phyloP scores from a whole-genome alignment of 2,797 vertebrate genomes.

The Coregonus ussuriensis region DNA sequence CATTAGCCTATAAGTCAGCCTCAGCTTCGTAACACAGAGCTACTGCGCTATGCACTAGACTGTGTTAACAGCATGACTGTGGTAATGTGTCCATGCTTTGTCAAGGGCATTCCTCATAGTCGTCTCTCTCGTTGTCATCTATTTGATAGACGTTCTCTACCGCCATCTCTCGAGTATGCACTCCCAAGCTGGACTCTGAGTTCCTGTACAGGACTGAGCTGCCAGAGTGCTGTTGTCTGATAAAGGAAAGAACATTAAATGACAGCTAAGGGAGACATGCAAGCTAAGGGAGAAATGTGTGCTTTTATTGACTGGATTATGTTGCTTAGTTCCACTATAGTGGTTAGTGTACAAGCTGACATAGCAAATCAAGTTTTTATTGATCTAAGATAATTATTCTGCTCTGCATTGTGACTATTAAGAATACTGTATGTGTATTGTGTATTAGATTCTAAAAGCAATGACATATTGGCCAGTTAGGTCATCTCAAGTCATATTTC shows the following conservation, averaged over 20 bases:
- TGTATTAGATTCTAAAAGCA: not conserved
- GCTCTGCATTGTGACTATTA: not conserved
- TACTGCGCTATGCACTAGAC: not conserved
- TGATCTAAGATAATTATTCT: not conserved
- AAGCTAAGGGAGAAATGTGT: too few species aligned
- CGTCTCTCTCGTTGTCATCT: conserved; percentile 33
- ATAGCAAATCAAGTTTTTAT: not conserved
- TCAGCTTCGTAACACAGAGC: not conserved
- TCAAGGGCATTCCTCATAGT: not conserved
- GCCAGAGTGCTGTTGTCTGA: conserved; percentile 29
- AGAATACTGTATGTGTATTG: not conserved
- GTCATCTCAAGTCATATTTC: too few species aligned
- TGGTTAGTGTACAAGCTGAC: not conserved
- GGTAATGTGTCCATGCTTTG: not conserved
- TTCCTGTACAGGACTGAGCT: conserved; percentile 26
- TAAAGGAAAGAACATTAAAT: conserved; percentile 3
- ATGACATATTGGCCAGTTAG: not conserved
- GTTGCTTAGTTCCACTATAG: too few species aligned
- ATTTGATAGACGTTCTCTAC: conserved; percentile 68
- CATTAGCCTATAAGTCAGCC: too few species aligned
- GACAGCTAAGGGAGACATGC: not conserved
- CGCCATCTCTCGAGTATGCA: conserved; percentile 21
- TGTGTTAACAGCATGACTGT: not conserved
- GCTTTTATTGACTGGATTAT: too few species aligned
- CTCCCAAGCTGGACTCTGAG: conserved; percentile 28